Evolutionary conservation across 2,113 vertebrate genomes (phyloP).

Genomic region (Pungitius pungitius): DNA sequence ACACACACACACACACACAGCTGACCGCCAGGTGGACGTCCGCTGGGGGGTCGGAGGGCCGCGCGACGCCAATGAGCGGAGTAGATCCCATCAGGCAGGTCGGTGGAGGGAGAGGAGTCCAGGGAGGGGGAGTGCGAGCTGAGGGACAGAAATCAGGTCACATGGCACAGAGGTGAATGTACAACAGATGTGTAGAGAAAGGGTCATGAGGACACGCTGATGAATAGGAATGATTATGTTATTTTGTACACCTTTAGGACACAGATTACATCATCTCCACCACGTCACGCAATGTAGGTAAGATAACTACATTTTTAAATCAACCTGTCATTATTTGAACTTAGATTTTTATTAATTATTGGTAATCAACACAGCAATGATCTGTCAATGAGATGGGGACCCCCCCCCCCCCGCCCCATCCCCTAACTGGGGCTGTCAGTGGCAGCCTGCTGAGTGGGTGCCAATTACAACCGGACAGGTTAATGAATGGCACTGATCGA

Average conservation of each 20-base stretch:
- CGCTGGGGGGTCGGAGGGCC: conserved; percentile 40
- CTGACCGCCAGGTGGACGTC: conserved; percentile 54
- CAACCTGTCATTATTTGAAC: conserved; percentile 41
- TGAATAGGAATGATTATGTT: not conserved
- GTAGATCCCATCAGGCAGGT: conserved; percentile 83
- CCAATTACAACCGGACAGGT: conserved; percentile 54
- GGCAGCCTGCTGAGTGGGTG: conserved; percentile 37
- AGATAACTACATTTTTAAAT: conserved; percentile 2
- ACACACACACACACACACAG: conserved; percentile 19
- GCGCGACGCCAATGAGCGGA: conserved; percentile 54
- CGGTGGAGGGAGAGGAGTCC: conserved; percentile 77
- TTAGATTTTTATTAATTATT: conserved; percentile 49
- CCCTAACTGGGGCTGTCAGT: conserved; percentile 56
- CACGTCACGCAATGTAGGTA: not conserved
- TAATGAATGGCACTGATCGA: conserved; percentile 63
- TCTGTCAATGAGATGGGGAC: conserved; percentile 41
- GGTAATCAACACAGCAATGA: conserved; percentile 58
- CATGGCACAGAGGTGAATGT: conserved; percentile 57
- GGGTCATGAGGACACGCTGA: conserved; percentile 41
- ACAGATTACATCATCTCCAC: too few relatives aligned
- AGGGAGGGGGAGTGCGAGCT: conserved; percentile 71
- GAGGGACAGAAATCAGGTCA: conserved; percentile 74
- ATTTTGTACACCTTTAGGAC: not conserved
- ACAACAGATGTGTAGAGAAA: conserved; percentile 40
- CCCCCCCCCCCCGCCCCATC: conserved; percentile 22